Base-by-base conservation (phyloP, 1,140 invertebrate genomes). In the Caenorhabditis tropicalis region DNA sequence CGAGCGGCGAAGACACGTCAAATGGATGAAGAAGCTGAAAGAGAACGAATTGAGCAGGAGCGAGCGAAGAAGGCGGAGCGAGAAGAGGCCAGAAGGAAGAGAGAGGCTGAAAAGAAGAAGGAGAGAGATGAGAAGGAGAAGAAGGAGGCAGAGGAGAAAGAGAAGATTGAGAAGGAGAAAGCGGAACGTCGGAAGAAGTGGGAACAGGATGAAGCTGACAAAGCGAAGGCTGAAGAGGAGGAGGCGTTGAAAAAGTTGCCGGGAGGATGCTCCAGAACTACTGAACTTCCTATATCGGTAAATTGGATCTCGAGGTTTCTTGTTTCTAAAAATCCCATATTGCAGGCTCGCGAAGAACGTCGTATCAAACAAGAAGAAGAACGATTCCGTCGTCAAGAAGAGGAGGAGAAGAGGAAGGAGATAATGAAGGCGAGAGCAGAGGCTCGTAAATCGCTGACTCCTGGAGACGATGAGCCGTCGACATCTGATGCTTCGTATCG, bases 21-120 rank as follows among this genome's bases (percentile, higher is more conserved):
- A n/a, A 43, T 74, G 36, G 65, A 74, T 43, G 65, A 74, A 19
- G 58, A 65, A 21, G 65, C 65, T 5, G 65, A 74, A 10, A 21
- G 12, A n/a, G 65, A 39, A 36, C 1, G 65, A 10, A 7, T 74
- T 33, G 65, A 43, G n/a, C 36, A 12, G n/a, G 65, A 74, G 10
- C 24, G 53, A 9, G 24, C 24, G 12, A n/a, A 56, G 53, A 56
- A 56, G 24, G 53, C 39, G 5, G 39, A 43, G 12, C 39, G 39
- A 6, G 39, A 43, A 5, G 39, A 43, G 39, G 39, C 39, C 12
- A 5, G 39, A 6, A 43, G 12, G 39, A 43, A 43, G 24, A 58
- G 27, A 15, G 53, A 7, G 53, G 48, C 48, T n/a, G 53, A 58
- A 24, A 58, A 58, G 24, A n/a, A 58, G 53, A 58, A 29, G 53